phyloP scores from a whole-genome alignment of 2,113 vertebrate genomes.

The Odocoileus virginianus region DNA sequence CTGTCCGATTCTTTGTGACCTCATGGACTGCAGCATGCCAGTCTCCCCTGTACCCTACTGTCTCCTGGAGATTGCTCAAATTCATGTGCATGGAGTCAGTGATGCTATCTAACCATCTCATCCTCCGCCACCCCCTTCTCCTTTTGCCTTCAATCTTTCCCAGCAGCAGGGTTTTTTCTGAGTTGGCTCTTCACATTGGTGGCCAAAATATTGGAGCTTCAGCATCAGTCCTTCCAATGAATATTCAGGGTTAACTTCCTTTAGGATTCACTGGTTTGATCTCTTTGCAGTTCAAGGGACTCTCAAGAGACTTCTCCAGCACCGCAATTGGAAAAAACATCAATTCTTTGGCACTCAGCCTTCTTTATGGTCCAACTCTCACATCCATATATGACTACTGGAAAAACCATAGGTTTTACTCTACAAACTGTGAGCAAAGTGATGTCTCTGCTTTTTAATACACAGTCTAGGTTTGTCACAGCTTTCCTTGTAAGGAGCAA shows the following conservation, averaged over 20 bases:
- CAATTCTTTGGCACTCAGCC: neutral
- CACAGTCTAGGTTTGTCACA: neutral
- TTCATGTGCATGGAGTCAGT: neutral
- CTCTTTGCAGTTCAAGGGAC: neutral
- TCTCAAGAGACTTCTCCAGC: neutral
- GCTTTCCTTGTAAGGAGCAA: neutral
- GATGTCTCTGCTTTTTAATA: neutral
- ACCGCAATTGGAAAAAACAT: neutral
- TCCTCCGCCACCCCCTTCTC: neutral
- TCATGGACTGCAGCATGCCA: neutral
- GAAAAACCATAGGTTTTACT: neutral
- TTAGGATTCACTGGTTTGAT: neutral
- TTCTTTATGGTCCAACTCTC: neutral
- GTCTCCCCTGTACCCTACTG: neutral
- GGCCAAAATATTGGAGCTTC: neutral
- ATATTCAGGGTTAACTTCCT: neutral
- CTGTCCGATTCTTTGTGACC: neutral
- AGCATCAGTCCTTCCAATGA: neutral
- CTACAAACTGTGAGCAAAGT: neutral
- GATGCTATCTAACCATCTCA: neutral
- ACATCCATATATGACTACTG: neutral
- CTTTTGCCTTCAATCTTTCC: neutral
- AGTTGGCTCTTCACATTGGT: neutral
- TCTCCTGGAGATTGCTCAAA: neutral
- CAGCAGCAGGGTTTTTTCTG: neutral